Evolutionary conservation across 2,888 invertebrate species (phyloP), one percentile per base, ranked within the genome.

Genomic region (Caradrina clavipalpis): DNA sequence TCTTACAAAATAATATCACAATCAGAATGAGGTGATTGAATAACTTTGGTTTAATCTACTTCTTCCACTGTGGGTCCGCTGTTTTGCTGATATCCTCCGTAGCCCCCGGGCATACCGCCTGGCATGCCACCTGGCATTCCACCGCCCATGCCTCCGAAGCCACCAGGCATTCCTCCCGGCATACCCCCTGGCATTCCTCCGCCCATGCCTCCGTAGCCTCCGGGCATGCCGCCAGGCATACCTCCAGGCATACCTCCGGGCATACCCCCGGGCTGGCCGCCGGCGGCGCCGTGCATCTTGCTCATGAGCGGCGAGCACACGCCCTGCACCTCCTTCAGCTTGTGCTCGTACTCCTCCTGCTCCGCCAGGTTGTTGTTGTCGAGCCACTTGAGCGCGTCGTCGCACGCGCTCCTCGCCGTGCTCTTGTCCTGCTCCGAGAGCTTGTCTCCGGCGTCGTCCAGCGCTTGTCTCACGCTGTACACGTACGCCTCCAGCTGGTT

Each of bases 401-500:
- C 96, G 84, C 97, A 97, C 64, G 95, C 94, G 6, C 87, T 88
- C 19, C 90, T 87, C 1, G 96, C 96, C 54, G 90, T 86, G 42
- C 88, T 90, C 91, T 97, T 98, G 81, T 98, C 98, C 4, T 95
- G 92, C 42, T 97, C 96, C 7, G 93, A 91, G 54, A 98, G 90
- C 88, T 97, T 97, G 57, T 94, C 95, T 0, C 95, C 95, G 35
- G 96, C 96, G 15, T 97, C 97, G 21, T 97, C 97, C 42, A 97
- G 89, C 3, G 97, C 97, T 87, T 98, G 97, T 83, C 97, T 97
- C 67, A 97, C 97, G 76, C 96, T 96, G 92, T 97, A 98, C 22
- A 97, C 96, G 90, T 98, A 98, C 62, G 96, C 93, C 89, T 98
- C 98, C 0, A 98, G 94, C 77, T 96, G 96, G 92, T 98, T 98